A percentile compares a stretch with the other conserved stretches of the same genome.
Conservation (phyloP, 1,140 invertebrate species). For the Eumaeus atala region DNA sequence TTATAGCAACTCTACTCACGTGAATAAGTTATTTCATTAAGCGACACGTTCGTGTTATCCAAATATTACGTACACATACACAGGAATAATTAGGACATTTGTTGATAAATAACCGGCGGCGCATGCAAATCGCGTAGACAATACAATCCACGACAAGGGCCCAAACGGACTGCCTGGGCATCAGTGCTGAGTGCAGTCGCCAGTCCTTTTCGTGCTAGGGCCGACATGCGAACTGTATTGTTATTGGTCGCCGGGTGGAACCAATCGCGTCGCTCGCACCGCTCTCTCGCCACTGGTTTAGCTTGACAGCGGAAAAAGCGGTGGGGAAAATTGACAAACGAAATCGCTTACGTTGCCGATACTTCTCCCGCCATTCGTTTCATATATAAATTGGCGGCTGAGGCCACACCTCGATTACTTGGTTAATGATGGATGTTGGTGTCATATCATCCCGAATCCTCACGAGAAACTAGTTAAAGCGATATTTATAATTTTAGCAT, state of each 20-base stretch:
- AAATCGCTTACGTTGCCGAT: slow-evolving; percentile 44
- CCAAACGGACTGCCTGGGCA: slow-evolving; percentile 50
- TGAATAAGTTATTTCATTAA: slow-evolving; percentile 32
- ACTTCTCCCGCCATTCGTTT: slow-evolving; percentile 51
- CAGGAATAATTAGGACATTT: slow-evolving; percentile 42
- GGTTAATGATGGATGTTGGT: slow-evolving; percentile 23
- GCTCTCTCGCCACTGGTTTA: slow-evolving; percentile 43
- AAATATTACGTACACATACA: slow-evolving; percentile 37
- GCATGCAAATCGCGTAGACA: slow-evolving; percentile 39
- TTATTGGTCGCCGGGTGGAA: slow-evolving; percentile 41
- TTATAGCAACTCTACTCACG: slow-evolving; percentile 49
- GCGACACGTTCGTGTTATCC: slow-evolving; percentile 30
- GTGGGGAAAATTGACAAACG: slow-evolving; percentile 54
- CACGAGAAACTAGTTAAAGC: neutral
- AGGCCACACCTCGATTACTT: slow-evolving; percentile 46
- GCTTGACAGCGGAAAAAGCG: slow-evolving; percentile 44
- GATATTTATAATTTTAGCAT: no score
- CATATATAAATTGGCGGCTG: slow-evolving; percentile 45
- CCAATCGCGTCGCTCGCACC: slow-evolving; percentile 41
- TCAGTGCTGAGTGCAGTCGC: slow-evolving; percentile 21
- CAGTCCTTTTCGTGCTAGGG: slow-evolving; percentile 60
- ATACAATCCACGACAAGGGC: slow-evolving; percentile 57
- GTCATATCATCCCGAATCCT: slow-evolving; percentile 23
- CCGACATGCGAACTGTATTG: slow-evolving; percentile 27
- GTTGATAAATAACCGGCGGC: slow-evolving; percentile 37